Evolutionary conservation across 2,888 invertebrate genomes (phyloP).

Genomic region (Melinaea menophilus): DNA sequence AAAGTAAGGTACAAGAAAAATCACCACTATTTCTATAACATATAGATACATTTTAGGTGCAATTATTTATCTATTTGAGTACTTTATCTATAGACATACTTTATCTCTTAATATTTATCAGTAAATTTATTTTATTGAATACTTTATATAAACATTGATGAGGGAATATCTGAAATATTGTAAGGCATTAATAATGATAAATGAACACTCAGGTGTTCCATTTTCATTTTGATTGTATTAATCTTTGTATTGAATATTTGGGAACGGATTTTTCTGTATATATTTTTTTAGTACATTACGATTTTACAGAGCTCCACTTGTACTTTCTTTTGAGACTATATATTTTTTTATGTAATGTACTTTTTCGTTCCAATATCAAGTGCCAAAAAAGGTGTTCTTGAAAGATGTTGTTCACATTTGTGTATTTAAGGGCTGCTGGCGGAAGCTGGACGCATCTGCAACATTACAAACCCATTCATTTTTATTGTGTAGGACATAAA

Average conservation of each 20-base stretch:
- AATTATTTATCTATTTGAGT: too few relatives aligned
- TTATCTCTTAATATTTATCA: too few relatives aligned
- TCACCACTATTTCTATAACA: too few relatives aligned
- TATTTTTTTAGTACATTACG: too few relatives aligned
- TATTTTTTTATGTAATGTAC: too few relatives aligned
- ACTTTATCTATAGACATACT: too few relatives aligned
- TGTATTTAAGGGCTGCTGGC: conserved; percentile 1
- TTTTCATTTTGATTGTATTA: conserved; percentile 4
- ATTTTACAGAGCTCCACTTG: too few relatives aligned
- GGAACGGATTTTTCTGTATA: background rate
- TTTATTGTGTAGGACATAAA: background rate
- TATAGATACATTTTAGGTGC: too few relatives aligned
- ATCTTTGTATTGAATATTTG: background rate
- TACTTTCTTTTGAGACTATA: too few relatives aligned
- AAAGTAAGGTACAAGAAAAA: too few relatives aligned
- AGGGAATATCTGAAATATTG: background rate
- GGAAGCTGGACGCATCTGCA: background rate
- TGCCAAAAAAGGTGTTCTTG: background rate
- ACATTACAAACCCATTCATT: background rate
- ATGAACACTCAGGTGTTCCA: background rate
- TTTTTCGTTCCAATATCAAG: background rate
- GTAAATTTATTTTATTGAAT: background rate
- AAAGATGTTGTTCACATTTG: background rate
- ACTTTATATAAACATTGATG: background rate
- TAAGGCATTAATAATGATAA: background rate